Conservation (phyloP, 2,113 vertebrate genomes). For the Sisor rabdophorus region DNA sequence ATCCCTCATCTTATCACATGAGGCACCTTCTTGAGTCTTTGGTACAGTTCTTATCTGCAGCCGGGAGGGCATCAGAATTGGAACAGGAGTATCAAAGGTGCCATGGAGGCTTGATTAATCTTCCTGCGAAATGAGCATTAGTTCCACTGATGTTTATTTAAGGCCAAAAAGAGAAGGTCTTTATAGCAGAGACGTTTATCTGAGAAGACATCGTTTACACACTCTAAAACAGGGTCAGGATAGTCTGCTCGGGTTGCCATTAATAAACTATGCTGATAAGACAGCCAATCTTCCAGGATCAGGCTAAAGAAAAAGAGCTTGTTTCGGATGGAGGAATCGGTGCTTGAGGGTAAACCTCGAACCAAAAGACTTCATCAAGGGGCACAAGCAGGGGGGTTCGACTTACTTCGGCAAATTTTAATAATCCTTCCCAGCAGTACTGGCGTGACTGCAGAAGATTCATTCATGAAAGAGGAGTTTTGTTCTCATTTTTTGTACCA, state of each 20-base stretch:
- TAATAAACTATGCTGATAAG: constrained; percentile 35
- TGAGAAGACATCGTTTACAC: constrained; percentile 42
- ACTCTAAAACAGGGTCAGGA: constrained; percentile 30
- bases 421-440: not conserved
- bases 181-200: constrained; percentile 40
- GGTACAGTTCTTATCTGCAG: constrained; percentile 47
- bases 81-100: constrained; percentile 21
- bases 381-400: not conserved
- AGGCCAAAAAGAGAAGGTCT: constrained; percentile 21
- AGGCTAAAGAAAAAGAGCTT: constrained; percentile 17
- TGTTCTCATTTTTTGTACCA: not conserved
- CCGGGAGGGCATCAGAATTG: constrained; percentile 35
- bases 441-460: not conserved
- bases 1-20: constrained; percentile 43
- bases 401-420: not conserved
- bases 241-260: constrained; percentile 29
- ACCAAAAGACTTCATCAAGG: not conserved
- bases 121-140: constrained; percentile 44
- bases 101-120: constrained; percentile 38
- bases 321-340: not conserved
- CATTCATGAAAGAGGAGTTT: constrained; percentile 1
- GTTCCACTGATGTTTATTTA: constrained; percentile 36
- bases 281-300: constrained; percentile 28
- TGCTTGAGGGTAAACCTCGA: not conserved
- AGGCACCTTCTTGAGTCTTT: constrained; percentile 12